These are phyloP conservation scores for Clarias macrocephalus DNA, from an alignment of 2,113 vertebrate species.

Conservation along the genomic window DNA sequence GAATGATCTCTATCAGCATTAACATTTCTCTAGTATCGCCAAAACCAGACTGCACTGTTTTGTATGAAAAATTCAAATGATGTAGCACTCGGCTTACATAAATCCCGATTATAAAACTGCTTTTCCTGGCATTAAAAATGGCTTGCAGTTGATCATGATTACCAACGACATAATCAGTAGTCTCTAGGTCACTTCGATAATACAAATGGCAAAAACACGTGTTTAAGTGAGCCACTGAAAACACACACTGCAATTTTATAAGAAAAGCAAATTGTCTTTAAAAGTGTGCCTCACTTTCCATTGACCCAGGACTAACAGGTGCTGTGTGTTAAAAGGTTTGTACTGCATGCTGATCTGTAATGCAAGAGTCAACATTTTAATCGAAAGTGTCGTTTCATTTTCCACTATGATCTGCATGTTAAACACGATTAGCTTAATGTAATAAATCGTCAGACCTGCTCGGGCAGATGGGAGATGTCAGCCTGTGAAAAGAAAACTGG, in stretches of 20 bases:
- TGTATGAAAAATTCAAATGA: background rate
- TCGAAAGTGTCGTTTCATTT: background rate
- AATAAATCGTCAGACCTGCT: constrained; percentile 25
- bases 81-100: background rate
- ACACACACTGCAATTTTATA: background rate
- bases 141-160: background rate
- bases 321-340: background rate
- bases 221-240: background rate
- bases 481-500: constrained; percentile 13
- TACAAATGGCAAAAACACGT: background rate
- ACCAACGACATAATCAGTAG: background rate
- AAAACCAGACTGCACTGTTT: background rate
- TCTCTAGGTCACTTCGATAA: background rate
- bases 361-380: constrained; percentile 20
- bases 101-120: background rate
- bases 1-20: background rate
- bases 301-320: background rate
- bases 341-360: background rate
- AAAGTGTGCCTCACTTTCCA: background rate
- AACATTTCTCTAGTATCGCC: background rate
- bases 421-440: constrained; percentile 28
- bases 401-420: constrained; percentile 24
- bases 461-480: constrained; percentile 35
- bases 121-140: background rate
- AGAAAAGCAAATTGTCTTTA: background rate